These are phyloP conservation scores for Lucifuga dentata DNA, from an alignment of 2,113 vertebrate genomes.

Conservation along the genomic window DNA sequence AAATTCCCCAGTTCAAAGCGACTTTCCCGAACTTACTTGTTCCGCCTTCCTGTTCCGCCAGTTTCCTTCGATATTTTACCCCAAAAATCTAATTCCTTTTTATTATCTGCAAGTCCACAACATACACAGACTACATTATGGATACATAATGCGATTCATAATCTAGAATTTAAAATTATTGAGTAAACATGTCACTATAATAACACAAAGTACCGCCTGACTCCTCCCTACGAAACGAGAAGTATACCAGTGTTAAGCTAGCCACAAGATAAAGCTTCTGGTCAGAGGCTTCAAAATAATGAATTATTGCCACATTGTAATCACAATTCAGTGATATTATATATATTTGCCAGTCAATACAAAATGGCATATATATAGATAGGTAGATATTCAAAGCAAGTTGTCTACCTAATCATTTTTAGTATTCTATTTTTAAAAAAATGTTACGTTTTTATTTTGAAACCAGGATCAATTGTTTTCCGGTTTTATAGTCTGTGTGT, in stretches of 20 bases:
- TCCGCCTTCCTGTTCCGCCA: slow-evolving; percentile 82
- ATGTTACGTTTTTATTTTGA: too few species aligned
- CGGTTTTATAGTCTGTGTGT: too few species aligned
- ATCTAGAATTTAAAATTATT: slow-evolving; percentile 34
- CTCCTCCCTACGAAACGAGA: slow-evolving; percentile 76
- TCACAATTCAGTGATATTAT: too few species aligned
- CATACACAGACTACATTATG: slow-evolving; percentile 58
- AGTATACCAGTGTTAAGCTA: slow-evolving; percentile 36
- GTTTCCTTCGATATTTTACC: slow-evolving; percentile 54
- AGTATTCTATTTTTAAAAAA: too few species aligned
- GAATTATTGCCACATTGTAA: neutral
- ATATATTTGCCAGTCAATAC: too few species aligned
- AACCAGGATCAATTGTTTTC: too few species aligned
- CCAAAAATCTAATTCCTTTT: slow-evolving; percentile 7
- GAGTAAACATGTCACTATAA: slow-evolving; percentile 65
- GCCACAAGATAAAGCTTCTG: neutral
- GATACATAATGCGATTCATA: slow-evolving; percentile 12
- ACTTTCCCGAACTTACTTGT: slow-evolving; percentile 85
- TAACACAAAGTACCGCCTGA: slow-evolving; percentile 69
- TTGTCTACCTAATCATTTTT: too few species aligned
- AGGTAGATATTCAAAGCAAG: too few species aligned
- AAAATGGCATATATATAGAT: too few species aligned
- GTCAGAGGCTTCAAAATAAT: slow-evolving; percentile 53
- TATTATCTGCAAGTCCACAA: slow-evolving; percentile 23
- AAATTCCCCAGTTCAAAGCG: slow-evolving; percentile 59